phyloP scores from a whole-genome alignment of 2,888 invertebrate species.

The Zaprionus lineosus region DNA sequence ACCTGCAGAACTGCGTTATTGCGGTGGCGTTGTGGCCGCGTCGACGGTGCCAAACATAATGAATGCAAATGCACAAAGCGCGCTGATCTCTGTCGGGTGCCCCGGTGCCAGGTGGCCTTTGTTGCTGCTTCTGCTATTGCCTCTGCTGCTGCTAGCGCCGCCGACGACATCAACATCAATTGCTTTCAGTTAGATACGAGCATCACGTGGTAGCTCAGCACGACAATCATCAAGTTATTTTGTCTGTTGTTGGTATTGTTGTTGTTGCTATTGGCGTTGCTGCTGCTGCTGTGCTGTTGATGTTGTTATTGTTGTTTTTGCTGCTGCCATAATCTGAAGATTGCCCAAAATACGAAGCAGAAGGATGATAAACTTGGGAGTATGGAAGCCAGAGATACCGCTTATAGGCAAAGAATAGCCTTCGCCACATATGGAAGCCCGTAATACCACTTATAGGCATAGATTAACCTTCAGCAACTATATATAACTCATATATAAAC shows the following conservation, averaged over 20 bases:
- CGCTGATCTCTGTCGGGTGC: conserved; percentile 64
- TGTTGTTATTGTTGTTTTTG: conserved; percentile 17
- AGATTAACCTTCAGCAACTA: no score
- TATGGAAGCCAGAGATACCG: conserved; percentile 3
- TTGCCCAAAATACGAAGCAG: conserved; percentile 39
- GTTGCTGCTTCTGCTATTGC: conserved; percentile 1
- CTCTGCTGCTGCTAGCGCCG: conserved; percentile 2
- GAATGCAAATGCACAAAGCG: conserved; percentile 72
- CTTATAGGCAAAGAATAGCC: no score
- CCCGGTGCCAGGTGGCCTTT: conserved; percentile 46
- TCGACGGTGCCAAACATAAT: conserved; percentile 76
- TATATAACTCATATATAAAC: no score
- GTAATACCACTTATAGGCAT: no score
- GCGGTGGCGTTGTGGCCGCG: conserved; percentile 66
- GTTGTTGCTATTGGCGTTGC: conserved; percentile 14
- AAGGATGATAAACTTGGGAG: conserved; percentile 6
- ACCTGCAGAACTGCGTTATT: conserved; percentile 21
- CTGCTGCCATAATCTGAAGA: conserved; percentile 55
- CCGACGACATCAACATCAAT: conserved; percentile 6
- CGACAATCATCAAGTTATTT: conserved; percentile 57
- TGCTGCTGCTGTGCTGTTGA: conserved; percentile 33
- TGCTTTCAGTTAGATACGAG: conserved; percentile 24
- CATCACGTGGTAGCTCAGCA: conserved; percentile 55
- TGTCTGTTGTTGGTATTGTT: conserved; percentile 6
- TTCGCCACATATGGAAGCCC: no score